Evolutionary conservation across 2,113 vertebrate genomes (phyloP), one percentile per base, ranked within the genome.

Genomic region (Odontophorus gujanensis): DNA sequence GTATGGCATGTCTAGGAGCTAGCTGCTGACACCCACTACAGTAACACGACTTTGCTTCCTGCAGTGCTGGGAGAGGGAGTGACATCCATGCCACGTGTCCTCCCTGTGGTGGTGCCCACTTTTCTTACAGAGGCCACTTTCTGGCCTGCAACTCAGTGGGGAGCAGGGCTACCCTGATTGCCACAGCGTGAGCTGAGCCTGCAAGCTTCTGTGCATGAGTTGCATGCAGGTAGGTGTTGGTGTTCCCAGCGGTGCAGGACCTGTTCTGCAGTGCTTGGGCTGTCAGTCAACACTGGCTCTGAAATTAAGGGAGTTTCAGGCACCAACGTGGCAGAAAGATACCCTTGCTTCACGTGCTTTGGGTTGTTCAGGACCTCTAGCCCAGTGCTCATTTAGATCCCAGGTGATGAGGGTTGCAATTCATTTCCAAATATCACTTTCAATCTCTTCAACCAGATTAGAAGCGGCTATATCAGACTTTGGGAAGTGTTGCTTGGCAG

Each of bases 141-240:
- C 26, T 36, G 69, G 0, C 43, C 45, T 66, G 65, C 42, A 30
- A 61, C n/a, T 66, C n/a, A 11, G 51, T 0, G 0, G 57, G 61
- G 48, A 59, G 36, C 32, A 20, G 73, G 32, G 51, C 50, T 84
- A 84, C 66, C 66, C 45, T 58, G 40, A 11, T 4, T 81, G 84
- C 71, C 8, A 0, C 25, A 72, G 45, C 2, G 43, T 26, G 57
- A 79, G 43, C 58, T 89, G 79, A 48, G 40, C 26, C 67, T 85
- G 45, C 50, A 30, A 55, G 62, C 53, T 68, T 36, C 6, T 40
- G 72, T 82, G 72, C 72, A 48, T 2, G 2, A 18, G 40, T 21
- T 14, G 38, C 30, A 69, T 1, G 1, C 38, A n/a, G 79, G 43
- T 51, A 17, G 3, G 66, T 85, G 62, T 75, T 38, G n/a, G 36